Percentiles rank a stretch among this genome's conserved stretches.
Evolutionary conservation across 37 sponge, comb jelly and placozoan genomes (phyloP).

Genomic region (Dysidea cf. avara): DNA sequence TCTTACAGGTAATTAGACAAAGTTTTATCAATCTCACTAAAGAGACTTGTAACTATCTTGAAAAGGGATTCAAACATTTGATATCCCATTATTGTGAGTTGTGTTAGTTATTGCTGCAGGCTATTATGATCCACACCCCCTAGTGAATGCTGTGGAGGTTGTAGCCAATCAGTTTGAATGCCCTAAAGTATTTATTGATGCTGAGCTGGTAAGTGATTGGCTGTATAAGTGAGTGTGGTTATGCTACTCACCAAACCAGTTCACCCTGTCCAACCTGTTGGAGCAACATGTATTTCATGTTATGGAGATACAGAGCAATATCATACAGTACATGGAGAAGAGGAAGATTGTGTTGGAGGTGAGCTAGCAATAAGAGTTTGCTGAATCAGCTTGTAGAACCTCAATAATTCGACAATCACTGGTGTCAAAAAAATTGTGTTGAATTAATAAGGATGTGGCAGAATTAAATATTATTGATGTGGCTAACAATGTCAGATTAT

Average conservation of each 20-base stretch:
- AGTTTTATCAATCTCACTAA: conserved; percentile 53
- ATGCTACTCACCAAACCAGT: neutral
- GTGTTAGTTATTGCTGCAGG: too few relatives aligned
- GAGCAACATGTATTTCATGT: conserved; percentile 65
- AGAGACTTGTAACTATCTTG: conserved; percentile 71
- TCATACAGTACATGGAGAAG: conserved; percentile 42
- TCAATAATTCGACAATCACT: too few relatives aligned
- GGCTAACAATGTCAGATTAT: too few relatives aligned
- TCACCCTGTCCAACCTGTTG: conserved; percentile 4
- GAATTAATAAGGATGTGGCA: too few relatives aligned
- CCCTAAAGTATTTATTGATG: conserved; percentile 58
- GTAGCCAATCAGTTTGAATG: conserved; percentile 54
- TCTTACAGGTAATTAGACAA: conserved; percentile 20
- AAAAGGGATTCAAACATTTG: conserved; percentile 25
- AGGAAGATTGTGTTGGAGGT: conserved; percentile 64
- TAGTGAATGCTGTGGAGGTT: conserved; percentile 60
- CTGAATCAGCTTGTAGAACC: too few relatives aligned
- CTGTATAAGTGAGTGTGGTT: conserved; percentile 11
- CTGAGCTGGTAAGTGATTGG: conserved; percentile 54
- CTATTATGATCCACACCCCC: conserved; percentile 38
- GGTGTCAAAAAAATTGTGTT: too few relatives aligned
- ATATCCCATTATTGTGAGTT: too few relatives aligned
- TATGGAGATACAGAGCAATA: conserved; percentile 61
- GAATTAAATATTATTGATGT: too few relatives aligned
- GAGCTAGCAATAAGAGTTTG: too few relatives aligned